A percentile compares a stretch with the other conserved stretches of the same genome.
Evolutionary conservation across 2,113 vertebrate species (phyloP).

Genomic region (Chrysemys picta): DNA sequence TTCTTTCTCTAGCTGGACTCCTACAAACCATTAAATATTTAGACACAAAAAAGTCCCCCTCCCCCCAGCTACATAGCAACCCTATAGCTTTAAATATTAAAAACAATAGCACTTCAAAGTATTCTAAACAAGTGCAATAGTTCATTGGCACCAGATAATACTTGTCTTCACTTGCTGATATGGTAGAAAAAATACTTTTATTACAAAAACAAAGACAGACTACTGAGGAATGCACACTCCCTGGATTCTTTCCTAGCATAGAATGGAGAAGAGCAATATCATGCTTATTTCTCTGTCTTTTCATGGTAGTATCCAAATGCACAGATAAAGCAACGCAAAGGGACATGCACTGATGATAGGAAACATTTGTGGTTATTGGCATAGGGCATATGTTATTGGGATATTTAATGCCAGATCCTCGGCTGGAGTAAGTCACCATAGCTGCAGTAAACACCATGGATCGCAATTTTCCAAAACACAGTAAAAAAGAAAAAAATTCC

Average conservation of each 20-base stretch:
- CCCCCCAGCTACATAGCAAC: conserved; percentile 47
- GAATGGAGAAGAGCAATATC: neutral
- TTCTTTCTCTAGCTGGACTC: conserved; percentile 38
- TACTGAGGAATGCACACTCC: conserved; percentile 19
- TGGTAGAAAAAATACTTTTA: conserved; percentile 38
- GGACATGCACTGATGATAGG: neutral
- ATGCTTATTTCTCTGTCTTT: conserved; percentile 39
- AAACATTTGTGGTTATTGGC: conserved; percentile 43
- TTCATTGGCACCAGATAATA: conserved; percentile 49
- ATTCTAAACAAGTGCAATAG: conserved; percentile 56
- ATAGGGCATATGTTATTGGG: conserved; percentile 13
- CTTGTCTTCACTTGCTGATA: conserved; percentile 10
- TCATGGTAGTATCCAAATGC: neutral
- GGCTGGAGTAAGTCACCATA: neutral
- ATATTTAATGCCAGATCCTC: neutral
- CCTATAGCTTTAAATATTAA: conserved; percentile 70
- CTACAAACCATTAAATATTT: conserved; percentile 69
- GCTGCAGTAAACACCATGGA: conserved; percentile 21
- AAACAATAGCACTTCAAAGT: conserved; percentile 42
- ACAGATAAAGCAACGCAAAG: conserved; percentile 16
- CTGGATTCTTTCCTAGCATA: conserved; percentile 12
- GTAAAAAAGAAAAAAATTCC: neutral
- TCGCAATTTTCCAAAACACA: conserved; percentile 4
- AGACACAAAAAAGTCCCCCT: conserved; percentile 48
- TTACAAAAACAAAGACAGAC: conserved; percentile 30